Percentiles rank a stretch among this genome's conserved stretches.
phyloP scores from a whole-genome alignment of 2,888 invertebrate species.

The Alentia gelatinosa region DNA sequence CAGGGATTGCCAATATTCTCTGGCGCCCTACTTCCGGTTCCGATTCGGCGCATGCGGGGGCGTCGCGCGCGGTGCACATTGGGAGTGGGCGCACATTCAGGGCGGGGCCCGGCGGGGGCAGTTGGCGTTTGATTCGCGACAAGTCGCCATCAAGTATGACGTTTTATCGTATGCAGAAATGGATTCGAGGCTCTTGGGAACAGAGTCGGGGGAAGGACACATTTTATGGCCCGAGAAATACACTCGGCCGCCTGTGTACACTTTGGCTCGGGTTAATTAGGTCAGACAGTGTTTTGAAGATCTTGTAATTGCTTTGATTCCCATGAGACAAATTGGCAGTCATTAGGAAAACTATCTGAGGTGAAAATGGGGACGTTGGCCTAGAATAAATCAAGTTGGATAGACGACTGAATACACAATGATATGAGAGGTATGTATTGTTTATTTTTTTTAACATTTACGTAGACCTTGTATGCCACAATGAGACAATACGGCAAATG shows the following conservation, averaged over 20 bases:
- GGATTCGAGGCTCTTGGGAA: slow-evolving; percentile 30
- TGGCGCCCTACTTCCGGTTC: background rate
- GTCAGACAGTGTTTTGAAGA: background rate
- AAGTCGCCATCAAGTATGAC: slow-evolving; percentile 50
- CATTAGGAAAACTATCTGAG: background rate
- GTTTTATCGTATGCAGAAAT: slow-evolving; percentile 54
- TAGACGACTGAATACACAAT: background rate
- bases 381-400: background rate
- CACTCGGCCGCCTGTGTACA: background rate
- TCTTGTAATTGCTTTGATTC: slow-evolving; percentile 10
- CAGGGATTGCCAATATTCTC: too few relatives aligned
- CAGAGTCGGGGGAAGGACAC: background rate
- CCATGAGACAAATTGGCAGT: background rate
- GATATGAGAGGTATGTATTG: too few relatives aligned
- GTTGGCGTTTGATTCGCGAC: slow-evolving; percentile 46
- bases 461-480: too few relatives aligned
- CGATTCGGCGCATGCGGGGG: background rate
- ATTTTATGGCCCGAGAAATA: slow-evolving; percentile 19
- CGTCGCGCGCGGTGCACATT: background rate
- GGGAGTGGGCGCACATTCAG: slow-evolving; percentile 31
- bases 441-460: too few relatives aligned
- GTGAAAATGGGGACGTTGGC: background rate
- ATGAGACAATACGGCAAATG: too few relatives aligned
- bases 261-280: slow-evolving; percentile 37
- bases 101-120: slow-evolving; percentile 35